Evolutionary conservation across 2,797 vertebrate species (phyloP), one percentile per base, ranked within the genome.

Genomic region (Synaphobranchus kaupii): DNA sequence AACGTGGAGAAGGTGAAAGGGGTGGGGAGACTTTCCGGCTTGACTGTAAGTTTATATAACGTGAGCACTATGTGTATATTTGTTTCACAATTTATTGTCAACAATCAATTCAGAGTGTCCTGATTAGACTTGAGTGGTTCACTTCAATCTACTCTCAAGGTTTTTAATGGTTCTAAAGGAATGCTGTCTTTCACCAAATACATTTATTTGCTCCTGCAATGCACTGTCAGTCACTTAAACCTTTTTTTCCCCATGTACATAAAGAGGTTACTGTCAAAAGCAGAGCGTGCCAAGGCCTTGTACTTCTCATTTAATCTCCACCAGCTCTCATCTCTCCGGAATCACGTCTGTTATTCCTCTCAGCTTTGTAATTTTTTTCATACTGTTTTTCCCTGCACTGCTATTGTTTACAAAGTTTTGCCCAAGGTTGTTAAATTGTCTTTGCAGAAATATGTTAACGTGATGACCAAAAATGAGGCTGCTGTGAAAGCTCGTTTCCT

Each of bases 401-500:
- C 6, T 47, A 20, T 86, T 88, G 54, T 88, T 86, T 81, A 81
- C 48, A 54, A 25, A 88, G 10, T 84, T 56, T 56, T 50, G 12
- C 60, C 84, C 60, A n/a, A n/a, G n/a, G n/a, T 84, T 54, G 44
- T 85, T 56, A 82, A 85, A 86, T 78, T 54, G 44, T 58, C 80
- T 86, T 52, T 34, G 12, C n/a, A 66, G 85, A 83, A 31, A 56
- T 78, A 83, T 66, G 86, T 63, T 89, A 80, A 87, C 73, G 86
- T 39, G 22, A 4, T 84, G 89, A 85, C 84, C 88, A n/a, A 80
- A 54, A 76, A 83, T 84, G 81, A 39, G 68, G 31, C 54, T 4
- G 34, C 83, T 66, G 34, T 66, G 48, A 82, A 68, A 31, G 10
- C 54, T 28, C 9, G 25, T 78, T 86, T 34, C 52, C 83, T 31